A percentile compares a stretch with the other conserved stretches of the same genome.
Conservation (phyloP, 2,797 vertebrate genomes). For the Hylomyscus alleni region DNA sequence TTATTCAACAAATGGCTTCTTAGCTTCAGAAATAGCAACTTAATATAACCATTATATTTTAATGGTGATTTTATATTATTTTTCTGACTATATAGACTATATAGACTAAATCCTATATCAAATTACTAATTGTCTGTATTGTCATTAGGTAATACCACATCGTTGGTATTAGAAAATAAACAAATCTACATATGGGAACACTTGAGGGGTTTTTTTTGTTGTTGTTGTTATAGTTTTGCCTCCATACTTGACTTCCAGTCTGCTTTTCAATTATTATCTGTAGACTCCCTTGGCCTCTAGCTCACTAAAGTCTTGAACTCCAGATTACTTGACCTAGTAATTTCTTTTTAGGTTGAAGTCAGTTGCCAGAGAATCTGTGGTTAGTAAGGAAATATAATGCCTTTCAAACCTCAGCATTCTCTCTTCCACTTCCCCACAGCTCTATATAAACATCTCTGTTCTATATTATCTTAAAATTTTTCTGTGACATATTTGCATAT, state of each 20-base stretch:
- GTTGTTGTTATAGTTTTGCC: not conserved
- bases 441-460: not conserved
- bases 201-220: too few relatives aligned
- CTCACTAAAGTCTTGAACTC: not conserved
- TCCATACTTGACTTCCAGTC: not conserved
- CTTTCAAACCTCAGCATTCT: not conserved
- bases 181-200: too few relatives aligned
- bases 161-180: not conserved
- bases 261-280: not conserved
- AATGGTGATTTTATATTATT: not conserved
- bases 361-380: not conserved
- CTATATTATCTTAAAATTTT: not conserved
- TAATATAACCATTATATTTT: not conserved
- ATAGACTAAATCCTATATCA: not conserved
- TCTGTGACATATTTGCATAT: not conserved
- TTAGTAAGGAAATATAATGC: not conserved
- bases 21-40: not conserved
- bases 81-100: not conserved
- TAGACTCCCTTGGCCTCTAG: not conserved
- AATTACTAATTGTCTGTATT: not conserved
- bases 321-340: not conserved
- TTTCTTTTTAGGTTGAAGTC: not conserved
- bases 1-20: not conserved
- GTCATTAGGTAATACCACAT: not conserved
- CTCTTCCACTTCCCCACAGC: not conserved